Base-by-base conservation (phyloP, 2,888 invertebrate species). In the Drosophila kuntzei region DNA sequence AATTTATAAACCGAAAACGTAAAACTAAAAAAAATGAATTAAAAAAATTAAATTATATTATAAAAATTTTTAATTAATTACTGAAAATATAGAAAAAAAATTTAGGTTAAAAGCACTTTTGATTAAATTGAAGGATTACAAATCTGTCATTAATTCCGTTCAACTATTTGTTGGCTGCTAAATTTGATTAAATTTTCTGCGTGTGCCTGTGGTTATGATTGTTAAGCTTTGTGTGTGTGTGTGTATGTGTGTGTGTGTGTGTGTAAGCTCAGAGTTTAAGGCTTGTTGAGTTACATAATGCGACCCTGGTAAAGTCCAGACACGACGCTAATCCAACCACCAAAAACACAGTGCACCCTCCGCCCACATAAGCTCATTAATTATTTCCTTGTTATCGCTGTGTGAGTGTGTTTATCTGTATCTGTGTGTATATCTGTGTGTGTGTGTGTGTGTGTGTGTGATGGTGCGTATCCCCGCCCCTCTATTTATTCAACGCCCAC, bases 311-410 rank as follows among this genome's bases (percentile, higher is more conserved):
- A 41, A 44, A 32, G 36, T 46, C 46, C 64, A 70, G 64, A 57
- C 47, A 43, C 34, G 25, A 62, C 36, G 62, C 54, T 46, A 57
- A 57, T 54, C 39, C 47, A 62, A 50, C 41, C 57, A 50, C 61
- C 55, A 61, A 53, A 25, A 43, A n/a, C 50, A 41, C 49, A 43
- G 5, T 27, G 3, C 44, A 34, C n/a, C 25, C 60, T 7, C 37
- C 27, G 14, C 49, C 11, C 54, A 65, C 57, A 63, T 47, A 70
- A 57, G 50, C 73, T 66, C 64, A 79, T 80, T 83, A 82, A 83
- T 72, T 80, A 82, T 82, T 82, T 60, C 25, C 55, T 25, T 54
- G 51, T 55, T 32, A 41, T 12, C 18, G 22, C 27, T 18, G 16
- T 46, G 43, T n/a, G n/a, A 20, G 44, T 18, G 3, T 25, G 11